These are phyloP conservation scores for Protonemura montana DNA, from an alignment of 2,888 invertebrate species.

Conservation along the genomic window DNA sequence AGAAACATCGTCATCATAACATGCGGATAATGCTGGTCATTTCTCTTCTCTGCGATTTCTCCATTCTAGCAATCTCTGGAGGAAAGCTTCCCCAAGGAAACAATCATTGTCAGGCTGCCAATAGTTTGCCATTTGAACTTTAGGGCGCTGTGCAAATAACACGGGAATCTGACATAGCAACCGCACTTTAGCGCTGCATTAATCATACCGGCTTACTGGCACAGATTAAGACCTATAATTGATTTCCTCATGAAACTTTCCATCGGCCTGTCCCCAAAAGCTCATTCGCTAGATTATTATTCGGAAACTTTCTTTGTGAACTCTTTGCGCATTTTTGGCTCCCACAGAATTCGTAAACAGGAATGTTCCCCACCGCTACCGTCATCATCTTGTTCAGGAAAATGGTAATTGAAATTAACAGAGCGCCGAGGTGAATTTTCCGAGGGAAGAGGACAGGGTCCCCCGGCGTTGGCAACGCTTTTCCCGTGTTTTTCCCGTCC, in stretches of 20 bases:
- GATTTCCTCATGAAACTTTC: not conserved
- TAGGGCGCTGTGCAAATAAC: not conserved
- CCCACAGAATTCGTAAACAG: not conserved
- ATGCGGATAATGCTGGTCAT: not conserved
- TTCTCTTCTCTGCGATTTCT: not conserved
- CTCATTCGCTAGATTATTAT: not conserved
- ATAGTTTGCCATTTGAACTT: slow-evolving; percentile 9
- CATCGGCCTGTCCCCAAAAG: not conserved
- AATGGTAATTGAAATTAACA: not conserved
- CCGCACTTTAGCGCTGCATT: not conserved
- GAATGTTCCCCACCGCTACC: not conserved
- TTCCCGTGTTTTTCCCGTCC: no score
- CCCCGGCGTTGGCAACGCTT: no score
- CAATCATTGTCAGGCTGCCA: not conserved
- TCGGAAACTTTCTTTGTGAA: not conserved
- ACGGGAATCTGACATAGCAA: not conserved
- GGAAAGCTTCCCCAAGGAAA: not conserved
- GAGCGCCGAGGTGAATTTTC: not conserved
- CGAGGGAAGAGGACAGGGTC: not conserved
- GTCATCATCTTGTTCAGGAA: not conserved
- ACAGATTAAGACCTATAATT: slow-evolving; percentile 23
- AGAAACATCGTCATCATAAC: not conserved
- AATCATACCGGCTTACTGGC: not conserved
- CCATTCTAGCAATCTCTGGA: not conserved
- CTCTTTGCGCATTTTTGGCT: not conserved